These are phyloP conservation scores for Bradypodion ventrale DNA, from an alignment of 2,797 vertebrate genomes.

Conservation along the genomic window DNA sequence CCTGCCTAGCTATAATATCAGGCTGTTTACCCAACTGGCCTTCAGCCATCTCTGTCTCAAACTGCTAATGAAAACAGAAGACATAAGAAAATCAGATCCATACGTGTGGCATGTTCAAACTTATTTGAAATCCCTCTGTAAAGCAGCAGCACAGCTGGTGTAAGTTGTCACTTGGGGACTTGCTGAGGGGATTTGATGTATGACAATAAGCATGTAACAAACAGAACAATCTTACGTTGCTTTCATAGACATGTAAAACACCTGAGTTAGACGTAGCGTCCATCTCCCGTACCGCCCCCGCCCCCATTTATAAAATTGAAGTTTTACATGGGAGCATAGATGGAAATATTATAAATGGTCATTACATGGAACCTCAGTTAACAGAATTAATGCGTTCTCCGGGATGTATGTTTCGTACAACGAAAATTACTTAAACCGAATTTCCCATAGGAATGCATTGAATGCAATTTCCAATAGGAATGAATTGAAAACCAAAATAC, in stretches of 20 bases:
- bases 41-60: not conserved
- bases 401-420: too few species aligned
- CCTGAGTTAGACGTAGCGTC: not conserved
- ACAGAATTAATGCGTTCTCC: too few species aligned
- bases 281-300: not conserved
- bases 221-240: not conserved
- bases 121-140: not conserved
- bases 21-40: not conserved
- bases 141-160: not conserved
- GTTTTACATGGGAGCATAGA: not conserved
- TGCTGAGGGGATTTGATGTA: not conserved
- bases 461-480: too few species aligned
- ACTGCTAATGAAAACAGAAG: not conserved
- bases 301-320: too few species aligned
- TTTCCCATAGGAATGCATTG: too few species aligned
- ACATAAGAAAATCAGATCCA: not conserved
- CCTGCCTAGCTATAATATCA: not conserved
- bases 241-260: not conserved
- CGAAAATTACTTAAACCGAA: too few species aligned
- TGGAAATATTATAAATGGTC: too few species aligned
- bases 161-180: not conserved
- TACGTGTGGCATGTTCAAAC: not conserved
- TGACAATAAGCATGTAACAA: not conserved
- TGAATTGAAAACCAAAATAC: too few species aligned
- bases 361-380: too few species aligned